phyloP scores from a whole-genome alignment of 2,888 invertebrate species.

The Sialis lutaria region DNA sequence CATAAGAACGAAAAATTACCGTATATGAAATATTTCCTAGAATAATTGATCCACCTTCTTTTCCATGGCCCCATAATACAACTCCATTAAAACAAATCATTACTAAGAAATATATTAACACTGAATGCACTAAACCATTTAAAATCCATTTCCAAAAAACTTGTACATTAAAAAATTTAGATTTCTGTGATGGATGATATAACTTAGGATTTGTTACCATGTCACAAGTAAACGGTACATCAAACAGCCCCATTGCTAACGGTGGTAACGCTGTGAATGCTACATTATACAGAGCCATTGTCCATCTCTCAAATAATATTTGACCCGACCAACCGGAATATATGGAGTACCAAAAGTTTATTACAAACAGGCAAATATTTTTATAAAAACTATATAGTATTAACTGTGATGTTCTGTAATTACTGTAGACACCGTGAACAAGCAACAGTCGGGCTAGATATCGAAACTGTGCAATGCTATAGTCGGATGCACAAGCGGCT shows the following conservation, averaged over 20 bases:
- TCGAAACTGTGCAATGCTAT: conserved; percentile 95
- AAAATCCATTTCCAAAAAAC: conserved; percentile 97
- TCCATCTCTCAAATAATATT: conserved; percentile 97
- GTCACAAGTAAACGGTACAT: conserved; percentile 86
- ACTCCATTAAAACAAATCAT: conserved; percentile 53
- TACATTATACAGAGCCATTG: conserved; percentile 93
- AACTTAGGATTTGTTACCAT: conserved; percentile 58
- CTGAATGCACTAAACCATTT: conserved; percentile 86
- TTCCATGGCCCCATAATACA: conserved; percentile 62
- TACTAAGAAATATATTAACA: conserved; percentile 89
- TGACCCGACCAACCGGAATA: conserved; percentile 98
- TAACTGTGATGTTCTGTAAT: conserved; percentile 90
- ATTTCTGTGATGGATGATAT: conserved; percentile 66
- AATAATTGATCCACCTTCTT: conserved; percentile 82
- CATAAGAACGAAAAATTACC: conserved; percentile 33
- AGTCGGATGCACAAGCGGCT: conserved; percentile 97
- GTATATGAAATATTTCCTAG: conserved; percentile 94
- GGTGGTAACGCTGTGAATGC: conserved; percentile 97
- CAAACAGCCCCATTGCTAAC: conserved; percentile 93
- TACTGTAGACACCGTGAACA: conserved; percentile 99
- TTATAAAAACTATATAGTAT: conserved; percentile 99
- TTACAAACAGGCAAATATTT: conserved; percentile 97
- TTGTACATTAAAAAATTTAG: conserved; percentile 66
- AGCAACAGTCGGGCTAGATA: conserved; percentile 78
- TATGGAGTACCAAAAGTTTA: conserved; percentile 97